Evolutionary conservation across 2,113 vertebrate species (phyloP), one percentile per base, ranked within the genome.

Genomic region (Siniperca chuatsi): DNA sequence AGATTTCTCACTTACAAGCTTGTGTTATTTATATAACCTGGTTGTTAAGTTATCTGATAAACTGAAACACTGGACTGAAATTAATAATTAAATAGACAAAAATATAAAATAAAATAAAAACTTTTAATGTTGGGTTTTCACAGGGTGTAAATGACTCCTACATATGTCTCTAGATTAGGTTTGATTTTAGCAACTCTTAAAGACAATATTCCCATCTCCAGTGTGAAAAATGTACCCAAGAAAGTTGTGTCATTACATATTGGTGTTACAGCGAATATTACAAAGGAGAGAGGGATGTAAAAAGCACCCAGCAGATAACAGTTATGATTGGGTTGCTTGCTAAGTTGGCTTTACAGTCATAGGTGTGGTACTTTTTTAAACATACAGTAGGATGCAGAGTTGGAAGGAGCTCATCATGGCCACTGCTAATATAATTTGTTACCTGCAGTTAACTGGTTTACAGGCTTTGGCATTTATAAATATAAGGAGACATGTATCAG

Each of bases 381-480:
- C 1, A 50, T 16, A 46, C 44, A 46, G 44, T 11, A 46, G 44
- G 11, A 46, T 46, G 44, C 11, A 46, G 44, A 46, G 44, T 4
- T 46, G 11, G 44, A 46, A 46, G 44, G 1, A 46, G 42, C 9
- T 44, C 42, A 44, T 55, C 20, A 55, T 57, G 54, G 23, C 3
- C 55, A 25, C 23, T 57, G 7, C 40, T 10, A 44, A 5, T 46
- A 46, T 44, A 8, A 46, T 46, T 44, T 46, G 12, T 46, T 13
- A 13, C 12, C 44, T 46, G 44, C 44, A 46, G 44, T 15, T 46
- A 46, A 46, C 44, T 46, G 44, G 12, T 13, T 46, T 11, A 44
- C 23, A 48, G 25, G 25, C 16, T 62, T 44, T 50, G 29, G n/a
- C 9, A 61, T 76, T 76, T 74, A 35, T 50, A 70, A 79, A 46